Conservation (phyloP, 2,888 invertebrate species). For the Abrostola triplasia region DNA sequence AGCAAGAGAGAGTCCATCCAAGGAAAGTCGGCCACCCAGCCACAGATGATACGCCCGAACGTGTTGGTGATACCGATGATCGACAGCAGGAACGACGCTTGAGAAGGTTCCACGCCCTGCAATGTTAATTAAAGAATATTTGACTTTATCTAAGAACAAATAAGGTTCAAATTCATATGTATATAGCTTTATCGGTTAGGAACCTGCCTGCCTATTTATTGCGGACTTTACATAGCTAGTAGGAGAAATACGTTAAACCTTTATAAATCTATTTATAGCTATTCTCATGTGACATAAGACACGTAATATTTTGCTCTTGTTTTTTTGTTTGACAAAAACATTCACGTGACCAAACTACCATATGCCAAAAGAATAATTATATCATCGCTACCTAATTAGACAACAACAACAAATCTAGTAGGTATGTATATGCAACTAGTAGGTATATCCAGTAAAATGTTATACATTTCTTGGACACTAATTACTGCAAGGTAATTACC, state of each 20-base stretch:
- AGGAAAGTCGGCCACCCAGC: constrained; percentile 97
- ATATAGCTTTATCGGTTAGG: too few relatives aligned
- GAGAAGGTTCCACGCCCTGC: constrained; percentile 91
- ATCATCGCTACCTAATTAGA: constrained; percentile 13
- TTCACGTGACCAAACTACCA: constrained; percentile 13
- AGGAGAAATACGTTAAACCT: neutral
- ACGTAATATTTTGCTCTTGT: neutral
- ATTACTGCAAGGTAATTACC: neutral
- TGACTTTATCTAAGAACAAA: neutral
- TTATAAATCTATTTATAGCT: neutral
- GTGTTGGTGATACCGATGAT: constrained; percentile 98
- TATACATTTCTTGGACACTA: neutral
- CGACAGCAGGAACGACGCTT: constrained; percentile 93
- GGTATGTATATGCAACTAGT: too few relatives aligned
- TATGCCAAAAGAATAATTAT: constrained; percentile 32
- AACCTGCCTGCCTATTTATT: too few relatives aligned
- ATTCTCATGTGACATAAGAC: neutral
- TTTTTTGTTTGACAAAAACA: neutral
- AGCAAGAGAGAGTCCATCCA: constrained; percentile 97
- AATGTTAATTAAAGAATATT: constrained; percentile 51
- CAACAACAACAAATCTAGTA: constrained; percentile 9
- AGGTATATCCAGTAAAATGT: neutral
- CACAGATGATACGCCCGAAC: constrained; percentile 95
- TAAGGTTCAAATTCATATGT: too few relatives aligned
- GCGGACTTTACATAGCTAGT: neutral